phyloP scores from a whole-genome alignment of 2,888 invertebrate genomes.

The Koerneria pararmatus region DNA sequence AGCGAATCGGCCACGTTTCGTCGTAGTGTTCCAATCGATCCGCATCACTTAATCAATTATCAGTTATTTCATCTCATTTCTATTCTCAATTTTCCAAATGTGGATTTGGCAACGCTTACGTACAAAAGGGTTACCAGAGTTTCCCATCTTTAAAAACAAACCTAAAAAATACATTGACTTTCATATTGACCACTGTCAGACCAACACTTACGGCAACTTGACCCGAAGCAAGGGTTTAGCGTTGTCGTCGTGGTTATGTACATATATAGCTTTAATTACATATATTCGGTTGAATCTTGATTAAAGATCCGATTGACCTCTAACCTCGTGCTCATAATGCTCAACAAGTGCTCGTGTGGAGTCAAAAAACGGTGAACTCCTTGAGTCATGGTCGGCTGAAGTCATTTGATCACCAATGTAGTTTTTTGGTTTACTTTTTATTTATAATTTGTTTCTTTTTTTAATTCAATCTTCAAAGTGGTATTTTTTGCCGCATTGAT shows the following conservation, averaged over 20 bases:
- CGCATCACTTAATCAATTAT: conserved; percentile 34
- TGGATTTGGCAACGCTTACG: neutral
- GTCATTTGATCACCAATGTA: conserved; percentile 22
- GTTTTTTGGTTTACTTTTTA: conserved; percentile 25
- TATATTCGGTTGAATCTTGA: too few species aligned
- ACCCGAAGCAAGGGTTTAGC: too few species aligned
- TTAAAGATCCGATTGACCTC: too few species aligned
- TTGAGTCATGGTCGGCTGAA: conserved; percentile 7
- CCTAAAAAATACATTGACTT: neutral
- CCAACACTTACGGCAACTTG: too few species aligned
- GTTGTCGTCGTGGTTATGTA: too few species aligned
- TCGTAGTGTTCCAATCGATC: conserved; percentile 51
- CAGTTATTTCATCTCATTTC: too few species aligned
- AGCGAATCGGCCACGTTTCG: conserved; percentile 58
- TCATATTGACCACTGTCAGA: too few species aligned
- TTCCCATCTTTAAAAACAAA: neutral
- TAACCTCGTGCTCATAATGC: conserved; percentile 14
- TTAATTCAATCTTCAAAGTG: too few species aligned
- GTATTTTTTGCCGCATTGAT: too few species aligned
- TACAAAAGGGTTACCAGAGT: neutral
- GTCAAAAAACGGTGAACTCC: conserved; percentile 23
- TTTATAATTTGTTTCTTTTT: too few species aligned
- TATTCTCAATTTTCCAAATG: too few species aligned
- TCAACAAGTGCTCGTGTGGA: conserved; percentile 23
- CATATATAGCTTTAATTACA: too few species aligned